Percentiles rank a stretch among this genome's conserved stretches.
Evolutionary conservation across 2,113 vertebrate genomes (phyloP).

Genomic region (Ctenomys sociabilis): DNA sequence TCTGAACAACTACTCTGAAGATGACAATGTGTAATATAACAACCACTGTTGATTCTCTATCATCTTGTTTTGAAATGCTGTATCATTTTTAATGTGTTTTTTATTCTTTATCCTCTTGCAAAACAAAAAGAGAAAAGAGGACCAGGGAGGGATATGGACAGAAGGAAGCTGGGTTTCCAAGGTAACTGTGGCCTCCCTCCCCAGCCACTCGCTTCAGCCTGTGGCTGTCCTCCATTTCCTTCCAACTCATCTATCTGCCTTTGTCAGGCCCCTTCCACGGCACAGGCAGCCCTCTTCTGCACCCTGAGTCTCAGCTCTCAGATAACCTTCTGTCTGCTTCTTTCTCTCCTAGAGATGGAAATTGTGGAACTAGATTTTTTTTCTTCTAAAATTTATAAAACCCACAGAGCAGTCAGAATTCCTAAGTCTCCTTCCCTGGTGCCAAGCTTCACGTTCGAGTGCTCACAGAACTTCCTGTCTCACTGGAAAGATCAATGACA

Average conservation of each 20-base stretch:
- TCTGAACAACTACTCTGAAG: too few relatives aligned
- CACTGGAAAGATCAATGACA: background rate
- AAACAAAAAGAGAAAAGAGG: background rate
- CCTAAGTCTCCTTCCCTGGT: background rate
- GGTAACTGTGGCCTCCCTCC: constrained; percentile 41
- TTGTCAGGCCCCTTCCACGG: background rate
- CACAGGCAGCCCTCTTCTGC: background rate
- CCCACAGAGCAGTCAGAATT: background rate
- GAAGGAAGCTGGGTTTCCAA: constrained; percentile 34
- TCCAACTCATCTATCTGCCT: constrained; percentile 33
- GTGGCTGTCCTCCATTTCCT: constrained; percentile 15
- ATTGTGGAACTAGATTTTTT: background rate
- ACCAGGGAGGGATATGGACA: background rate
- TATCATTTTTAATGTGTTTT: too few relatives aligned
- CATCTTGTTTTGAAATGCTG: too few relatives aligned
- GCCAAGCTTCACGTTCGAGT: background rate
- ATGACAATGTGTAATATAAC: too few relatives aligned
- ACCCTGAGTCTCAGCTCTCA: background rate
- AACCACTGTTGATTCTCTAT: too few relatives aligned
- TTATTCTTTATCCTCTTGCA: too few relatives aligned
- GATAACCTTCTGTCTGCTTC: constrained; percentile 20
- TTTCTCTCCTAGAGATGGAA: background rate
- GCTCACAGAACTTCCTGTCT: background rate
- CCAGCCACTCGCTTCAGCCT: background rate
- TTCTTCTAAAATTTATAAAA: background rate